A percentile compares a stretch with the other conserved stretches of the same genome.
Evolutionary conservation across 2,113 vertebrate genomes (phyloP).

Genomic region (Entelurus aequoreus): DNA sequence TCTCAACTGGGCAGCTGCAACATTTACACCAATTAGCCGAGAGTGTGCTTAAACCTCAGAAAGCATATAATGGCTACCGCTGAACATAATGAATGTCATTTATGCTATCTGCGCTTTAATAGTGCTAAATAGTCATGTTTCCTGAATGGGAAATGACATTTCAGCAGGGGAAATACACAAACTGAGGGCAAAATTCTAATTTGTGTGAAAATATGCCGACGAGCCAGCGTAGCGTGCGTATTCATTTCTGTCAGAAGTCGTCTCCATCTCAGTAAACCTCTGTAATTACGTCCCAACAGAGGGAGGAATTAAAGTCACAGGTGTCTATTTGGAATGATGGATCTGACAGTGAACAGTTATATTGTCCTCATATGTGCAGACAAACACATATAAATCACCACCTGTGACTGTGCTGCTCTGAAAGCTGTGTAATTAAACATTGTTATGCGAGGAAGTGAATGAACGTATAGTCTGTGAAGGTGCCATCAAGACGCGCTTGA

Average conservation of each 20-base stretch:
- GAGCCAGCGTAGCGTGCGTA: constrained; percentile 10
- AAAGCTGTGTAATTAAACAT: constrained; percentile 71
- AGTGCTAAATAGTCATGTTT: background rate
- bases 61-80: constrained; percentile 23
- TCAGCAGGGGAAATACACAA: constrained; percentile 1
- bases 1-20: constrained; percentile 46
- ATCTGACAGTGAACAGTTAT: constrained; percentile 64
- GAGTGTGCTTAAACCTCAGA: constrained; percentile 30
- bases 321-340: constrained; percentile 62
- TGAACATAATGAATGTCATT: constrained; percentile 26
- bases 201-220: constrained; percentile 14
- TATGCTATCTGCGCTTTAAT: background rate
- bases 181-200: constrained; percentile 25
- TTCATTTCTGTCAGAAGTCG: constrained; percentile 53
- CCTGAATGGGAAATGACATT: constrained; percentile 8
- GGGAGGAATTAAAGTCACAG: constrained; percentile 63
- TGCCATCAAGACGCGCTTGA: constrained; percentile 61
- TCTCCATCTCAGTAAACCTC: constrained; percentile 68
- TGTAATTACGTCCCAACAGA: constrained; percentile 65
- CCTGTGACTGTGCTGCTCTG: constrained; percentile 59
- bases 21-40: constrained; percentile 52
- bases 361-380: constrained; percentile 69
- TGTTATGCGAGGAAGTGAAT: constrained; percentile 67
- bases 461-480: constrained; percentile 63
- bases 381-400: constrained; percentile 64